Percentiles rank a stretch among this genome's conserved stretches.
Evolutionary conservation across 2,113 vertebrate species (phyloP).

Genomic region (Ptilonorhynchus violaceus): DNA sequence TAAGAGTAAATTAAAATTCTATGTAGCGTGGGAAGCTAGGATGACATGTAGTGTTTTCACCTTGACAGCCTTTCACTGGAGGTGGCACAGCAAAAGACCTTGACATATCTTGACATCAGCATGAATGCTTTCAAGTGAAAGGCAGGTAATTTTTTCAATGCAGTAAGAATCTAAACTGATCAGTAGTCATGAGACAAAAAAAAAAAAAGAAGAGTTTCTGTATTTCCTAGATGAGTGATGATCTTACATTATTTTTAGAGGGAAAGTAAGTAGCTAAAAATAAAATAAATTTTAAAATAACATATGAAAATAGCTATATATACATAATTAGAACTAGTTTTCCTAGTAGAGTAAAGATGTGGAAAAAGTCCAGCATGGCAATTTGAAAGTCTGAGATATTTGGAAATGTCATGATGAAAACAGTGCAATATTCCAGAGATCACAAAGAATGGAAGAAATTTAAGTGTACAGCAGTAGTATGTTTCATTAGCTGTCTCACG

Average conservation of each 20-base stretch:
- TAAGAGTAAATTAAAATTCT: slow-evolving; percentile 30
- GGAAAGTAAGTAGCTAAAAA: background rate
- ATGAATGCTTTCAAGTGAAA: slow-evolving; percentile 25
- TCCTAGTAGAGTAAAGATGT: background rate
- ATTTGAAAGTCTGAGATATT: background rate
- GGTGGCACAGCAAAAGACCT: slow-evolving; percentile 40
- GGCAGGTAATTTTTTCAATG: slow-evolving; percentile 32
- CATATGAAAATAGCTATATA: background rate
- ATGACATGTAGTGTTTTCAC: slow-evolving; percentile 23
- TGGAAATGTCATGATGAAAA: background rate
- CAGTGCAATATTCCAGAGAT: background rate
- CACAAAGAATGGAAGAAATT: background rate
- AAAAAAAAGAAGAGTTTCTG: background rate
- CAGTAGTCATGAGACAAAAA: background rate
- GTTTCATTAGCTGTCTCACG: background rate
- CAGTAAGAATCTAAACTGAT: slow-evolving; percentile 9
- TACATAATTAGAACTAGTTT: background rate
- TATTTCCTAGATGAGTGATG: background rate
- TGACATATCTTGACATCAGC: slow-evolving; percentile 23
- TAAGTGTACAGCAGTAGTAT: background rate
- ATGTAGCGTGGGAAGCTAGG: slow-evolving; percentile 13
- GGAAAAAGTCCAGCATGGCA: background rate
- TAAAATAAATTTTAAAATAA: background rate
- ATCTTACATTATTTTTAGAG: background rate
- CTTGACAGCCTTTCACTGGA: slow-evolving; percentile 52